These are phyloP conservation scores for Talpa occidentalis DNA, from an alignment of 2,113 vertebrate species.

Conservation along the genomic window DNA sequence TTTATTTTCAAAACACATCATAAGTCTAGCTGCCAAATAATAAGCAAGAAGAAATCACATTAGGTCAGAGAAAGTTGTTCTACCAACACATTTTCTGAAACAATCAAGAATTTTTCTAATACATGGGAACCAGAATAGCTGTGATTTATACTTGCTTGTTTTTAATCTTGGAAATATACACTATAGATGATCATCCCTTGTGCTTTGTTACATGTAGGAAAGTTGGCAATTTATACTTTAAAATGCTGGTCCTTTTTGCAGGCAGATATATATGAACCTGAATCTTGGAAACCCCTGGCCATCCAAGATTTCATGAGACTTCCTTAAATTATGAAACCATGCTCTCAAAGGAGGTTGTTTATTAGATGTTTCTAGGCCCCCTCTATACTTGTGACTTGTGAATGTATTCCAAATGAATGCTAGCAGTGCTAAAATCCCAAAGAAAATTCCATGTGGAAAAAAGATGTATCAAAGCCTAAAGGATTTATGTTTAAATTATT, in stretches of 20 bases:
- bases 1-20: constrained; percentile 54
- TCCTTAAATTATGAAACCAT: constrained; percentile 76
- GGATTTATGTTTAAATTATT: constrained; percentile 61
- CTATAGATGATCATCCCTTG: not conserved
- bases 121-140: not conserved
- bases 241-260: constrained; percentile 27
- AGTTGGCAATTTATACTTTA: constrained; percentile 40
- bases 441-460: constrained; percentile 67
- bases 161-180: constrained; percentile 23
- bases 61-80: not conserved
- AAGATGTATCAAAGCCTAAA: not conserved
- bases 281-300: constrained; percentile 68
- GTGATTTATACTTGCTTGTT: not conserved
- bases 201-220: not conserved
- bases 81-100: constrained; percentile 18
- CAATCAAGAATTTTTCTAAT: not conserved
- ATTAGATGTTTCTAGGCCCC: constrained; percentile 71
- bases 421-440: constrained; percentile 37
- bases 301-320: constrained; percentile 71
- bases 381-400: constrained; percentile 64
- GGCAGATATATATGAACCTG: constrained; percentile 47
- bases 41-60: constrained; percentile 15
- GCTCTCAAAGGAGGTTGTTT: constrained; percentile 75
- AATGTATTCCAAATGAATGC: constrained; percentile 59
- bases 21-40: constrained; percentile 43